Base-by-base conservation (phyloP, 2,113 vertebrate species). In the Tichodroma muraria region DNA sequence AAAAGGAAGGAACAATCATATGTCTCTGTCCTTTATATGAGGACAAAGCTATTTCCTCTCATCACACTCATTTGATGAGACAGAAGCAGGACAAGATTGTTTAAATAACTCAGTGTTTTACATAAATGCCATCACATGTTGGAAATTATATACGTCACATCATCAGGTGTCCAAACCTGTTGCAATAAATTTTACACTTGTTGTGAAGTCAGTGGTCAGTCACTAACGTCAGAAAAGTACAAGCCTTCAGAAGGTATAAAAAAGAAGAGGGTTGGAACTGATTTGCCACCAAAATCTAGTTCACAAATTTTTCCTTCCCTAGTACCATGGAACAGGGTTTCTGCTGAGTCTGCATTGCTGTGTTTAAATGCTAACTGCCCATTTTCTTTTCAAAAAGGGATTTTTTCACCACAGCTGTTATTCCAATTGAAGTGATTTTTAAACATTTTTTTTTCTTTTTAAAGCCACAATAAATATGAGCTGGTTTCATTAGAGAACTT, bases 181-280 rank as follows among this genome's bases (percentile, higher is more conserved):
- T 31, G 40, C n/a, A 60, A 24, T n/a, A 4, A 8, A 40, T 0
- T 0, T 47, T 70, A 17, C 21, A 37, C 6, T 53, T 6, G 0
- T 27, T 63, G 38, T 52, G 79, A 80, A 64, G 61, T 71, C 35
- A 63, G 59, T 12, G 53, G 35, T 23, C 47, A 68, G 31, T 22
- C 54, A 49, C 31, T 65, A 15, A 40, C 15, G 20, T 13, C 57
- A 79, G 31, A 63, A 87, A 81, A 88, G 28, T 14, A 42, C 8
- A 47, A 60, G 24, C 9, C 30, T 61, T 57, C 50, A 69, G 28
- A 56, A 8, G 5, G 7, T 8, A 64, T 16, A 57, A 81, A 75
- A 85, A 85, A 14, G 8, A 70, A 23, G 17, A 84, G 13, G 14
- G 3, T 3, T 59, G 42, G 23, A 69, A 64, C 9, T 40, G 30